phyloP scores from a whole-genome alignment of 2,888 invertebrate species.

The Eupithecia tripunctaria region DNA sequence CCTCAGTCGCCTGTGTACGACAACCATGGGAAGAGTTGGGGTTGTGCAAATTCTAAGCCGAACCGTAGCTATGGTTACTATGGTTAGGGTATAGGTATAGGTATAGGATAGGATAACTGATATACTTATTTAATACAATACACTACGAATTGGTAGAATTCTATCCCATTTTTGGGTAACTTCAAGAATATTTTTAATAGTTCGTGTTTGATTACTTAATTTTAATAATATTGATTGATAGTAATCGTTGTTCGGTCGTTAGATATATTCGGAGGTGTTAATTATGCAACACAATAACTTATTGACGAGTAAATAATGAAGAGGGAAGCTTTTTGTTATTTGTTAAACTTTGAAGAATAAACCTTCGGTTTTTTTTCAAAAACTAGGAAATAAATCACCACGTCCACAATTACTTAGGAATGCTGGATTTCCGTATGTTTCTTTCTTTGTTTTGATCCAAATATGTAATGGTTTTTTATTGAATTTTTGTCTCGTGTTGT shows the following conservation, averaged over 20 bases:
- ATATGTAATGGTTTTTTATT: not conserved
- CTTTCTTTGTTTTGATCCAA: not conserved
- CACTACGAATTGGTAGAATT: not conserved
- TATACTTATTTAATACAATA: no score
- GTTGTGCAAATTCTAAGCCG: no score
- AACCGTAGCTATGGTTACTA: no score
- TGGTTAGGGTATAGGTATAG: no score
- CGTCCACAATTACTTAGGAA: slow-evolving; percentile 6
- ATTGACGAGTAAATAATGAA: slow-evolving; percentile 1
- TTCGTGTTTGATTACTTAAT: not conserved
- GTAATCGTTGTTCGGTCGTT: not conserved
- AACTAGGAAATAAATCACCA: not conserved
- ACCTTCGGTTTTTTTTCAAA: slow-evolving; percentile 7
- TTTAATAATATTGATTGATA: not conserved
- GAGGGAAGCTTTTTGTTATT: slow-evolving; percentile 3
- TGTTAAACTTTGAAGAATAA: not conserved
- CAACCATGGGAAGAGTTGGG: no score
- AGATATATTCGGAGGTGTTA: slow-evolving; percentile 1
- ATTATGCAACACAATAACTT: not conserved
- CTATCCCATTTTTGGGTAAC: not conserved
- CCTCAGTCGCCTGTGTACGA: no score
- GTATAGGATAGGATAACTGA: no score
- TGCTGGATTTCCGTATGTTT: slow-evolving; percentile 8
- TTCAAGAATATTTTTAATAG: not conserved
- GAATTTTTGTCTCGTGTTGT: not conserved